Evolutionary conservation across 2,888 invertebrate species (phyloP), one percentile per base, ranked within the genome.

Genomic region (Alentia gelatinosa): DNA sequence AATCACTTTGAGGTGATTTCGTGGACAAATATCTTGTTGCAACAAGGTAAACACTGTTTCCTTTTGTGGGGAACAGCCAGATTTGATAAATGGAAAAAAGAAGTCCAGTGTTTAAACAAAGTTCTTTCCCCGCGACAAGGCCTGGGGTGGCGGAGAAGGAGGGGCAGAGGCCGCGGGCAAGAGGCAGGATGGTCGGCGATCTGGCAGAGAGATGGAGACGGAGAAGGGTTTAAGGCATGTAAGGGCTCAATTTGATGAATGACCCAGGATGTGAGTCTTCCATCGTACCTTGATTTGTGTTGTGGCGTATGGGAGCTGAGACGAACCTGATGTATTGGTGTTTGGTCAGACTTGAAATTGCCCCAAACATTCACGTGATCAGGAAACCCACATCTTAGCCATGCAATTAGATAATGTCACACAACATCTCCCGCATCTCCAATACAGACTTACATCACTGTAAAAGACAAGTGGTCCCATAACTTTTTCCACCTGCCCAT

Each of bases 1-100:
- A 79, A 79, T 79, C 79, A 79, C 79, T 79, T 79, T 79, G 79
- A 79, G 79, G 35, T 79, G 79, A 79, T 79, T 79, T 79, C 37
- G 39, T 37, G 79, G 79, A 39, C 79, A 79, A 79, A 79, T 39
- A 39, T 79, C 39, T 79, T 39, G 39, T 79, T 79, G 39, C 37
- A 26, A 35, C 37, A 79, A 37, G 12, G 79, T 26, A 79, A 79
- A 79, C 39, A 79, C 1, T 39, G 79, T 79, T 79, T 79, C 35
- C 37, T 56, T 56, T 56, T n/a, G 56, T 56, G 56, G n/a, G n/a
- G 56, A 19, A 56, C 56, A 56, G 23, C 56, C 56, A 56, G 56
- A 56, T 56, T 56, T 56, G 56, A 56, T 56, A 56, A 56, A n/a
- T 19, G 68, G 1, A 26, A 68, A 68, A 68, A 68, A 4, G 4